phyloP scores from a whole-genome alignment of 2,888 invertebrate genomes.

The Xylota sylvarum region DNA sequence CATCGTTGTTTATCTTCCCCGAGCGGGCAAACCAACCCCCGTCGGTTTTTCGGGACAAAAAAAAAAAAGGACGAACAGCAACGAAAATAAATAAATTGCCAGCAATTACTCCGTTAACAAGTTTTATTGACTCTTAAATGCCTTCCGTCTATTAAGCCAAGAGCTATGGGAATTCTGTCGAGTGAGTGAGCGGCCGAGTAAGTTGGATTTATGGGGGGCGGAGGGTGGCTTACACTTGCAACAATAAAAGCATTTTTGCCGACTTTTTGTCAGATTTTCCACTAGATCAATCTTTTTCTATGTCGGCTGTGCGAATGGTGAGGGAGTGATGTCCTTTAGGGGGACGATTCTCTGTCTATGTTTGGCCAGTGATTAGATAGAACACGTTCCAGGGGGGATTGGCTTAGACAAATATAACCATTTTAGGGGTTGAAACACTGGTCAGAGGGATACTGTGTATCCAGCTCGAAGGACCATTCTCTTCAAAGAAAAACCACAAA shows the following conservation, averaged over 20 bases:
- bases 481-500: slow-evolving; percentile 66
- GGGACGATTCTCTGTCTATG: slow-evolving; percentile 42
- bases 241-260: slow-evolving; percentile 68
- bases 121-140: slow-evolving; percentile 85
- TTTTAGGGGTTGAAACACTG: slow-evolving; percentile 52
- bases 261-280: slow-evolving; percentile 76
- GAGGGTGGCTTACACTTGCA: slow-evolving; percentile 27
- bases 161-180: slow-evolving; percentile 75
- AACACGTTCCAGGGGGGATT: slow-evolving; percentile 19
- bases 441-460: slow-evolving; percentile 19
- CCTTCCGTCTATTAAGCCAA: slow-evolving; percentile 77
- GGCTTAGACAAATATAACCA: slow-evolving; percentile 15
- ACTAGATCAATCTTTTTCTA: slow-evolving; percentile 75
- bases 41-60: background rate
- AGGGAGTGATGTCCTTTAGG: slow-evolving; percentile 28
- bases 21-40: slow-evolving; percentile 28
- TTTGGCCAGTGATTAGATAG: slow-evolving; percentile 60
- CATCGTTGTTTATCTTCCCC: slow-evolving; percentile 56
- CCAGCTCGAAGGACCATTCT: slow-evolving; percentile 52
- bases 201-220: slow-evolving; percentile 66
- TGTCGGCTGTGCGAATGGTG: slow-evolving; percentile 12
- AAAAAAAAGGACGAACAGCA: slow-evolving; percentile 50
- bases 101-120: slow-evolving; percentile 85
- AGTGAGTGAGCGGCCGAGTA: slow-evolving; percentile 57
- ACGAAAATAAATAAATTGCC: slow-evolving; percentile 84